These are phyloP conservation scores for Eurypyga helias DNA, from an alignment of 2,113 vertebrate species.

Conservation along the genomic window DNA sequence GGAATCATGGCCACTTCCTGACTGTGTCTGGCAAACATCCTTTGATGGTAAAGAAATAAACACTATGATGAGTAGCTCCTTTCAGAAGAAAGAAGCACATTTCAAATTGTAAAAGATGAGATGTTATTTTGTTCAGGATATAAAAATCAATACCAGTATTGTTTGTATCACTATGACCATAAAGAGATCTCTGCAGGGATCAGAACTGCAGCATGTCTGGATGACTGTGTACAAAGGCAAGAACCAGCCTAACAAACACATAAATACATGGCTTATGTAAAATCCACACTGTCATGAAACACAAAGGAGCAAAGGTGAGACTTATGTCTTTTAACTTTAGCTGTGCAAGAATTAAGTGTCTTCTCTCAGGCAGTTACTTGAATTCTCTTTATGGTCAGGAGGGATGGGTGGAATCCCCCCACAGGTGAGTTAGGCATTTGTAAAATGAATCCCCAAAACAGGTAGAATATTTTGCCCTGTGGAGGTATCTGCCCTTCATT, in stretches of 20 bases:
- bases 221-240: neutral
- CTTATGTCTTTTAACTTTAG: neutral
- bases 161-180: neutral
- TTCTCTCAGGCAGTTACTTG: neutral
- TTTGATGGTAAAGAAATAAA: neutral
- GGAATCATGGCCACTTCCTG: neutral
- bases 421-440: neutral
- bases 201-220: neutral
- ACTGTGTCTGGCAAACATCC: neutral
- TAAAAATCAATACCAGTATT: slow-evolving; percentile 11
- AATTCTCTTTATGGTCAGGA: neutral
- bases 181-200: neutral
- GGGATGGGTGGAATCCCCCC: neutral
- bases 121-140: neutral
- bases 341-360: neutral
- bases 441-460: neutral
- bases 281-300: neutral
- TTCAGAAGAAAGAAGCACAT: neutral
- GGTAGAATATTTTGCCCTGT: neutral
- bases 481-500: neutral
- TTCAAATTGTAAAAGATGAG: neutral
- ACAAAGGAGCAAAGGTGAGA: neutral
- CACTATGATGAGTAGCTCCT: neutral
- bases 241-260: neutral
- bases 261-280: neutral